Percentiles rank a stretch among this genome's conserved stretches.
phyloP scores from a whole-genome alignment of 2,113 vertebrate species.

The Phaetusa simplex region DNA sequence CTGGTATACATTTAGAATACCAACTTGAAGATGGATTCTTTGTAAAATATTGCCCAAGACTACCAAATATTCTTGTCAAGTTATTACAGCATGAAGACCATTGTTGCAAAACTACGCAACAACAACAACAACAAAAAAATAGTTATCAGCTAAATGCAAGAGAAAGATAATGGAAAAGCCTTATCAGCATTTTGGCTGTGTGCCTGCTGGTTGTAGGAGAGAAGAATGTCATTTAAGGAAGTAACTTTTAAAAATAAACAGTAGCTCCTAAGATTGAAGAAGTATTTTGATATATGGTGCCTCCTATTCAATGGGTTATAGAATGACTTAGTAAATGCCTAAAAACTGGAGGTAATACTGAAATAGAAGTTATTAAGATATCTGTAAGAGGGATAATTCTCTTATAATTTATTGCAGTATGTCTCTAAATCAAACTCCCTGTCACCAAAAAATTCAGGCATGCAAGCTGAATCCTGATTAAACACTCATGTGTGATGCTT shows the following conservation, averaged over 20 bases:
- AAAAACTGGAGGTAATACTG: background rate
- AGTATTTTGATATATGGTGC: background rate
- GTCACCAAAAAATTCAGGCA: background rate
- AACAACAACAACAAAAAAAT: background rate
- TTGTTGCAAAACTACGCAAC: background rate
- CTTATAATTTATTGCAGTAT: background rate
- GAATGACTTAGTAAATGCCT: background rate
- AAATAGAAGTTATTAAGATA: background rate
- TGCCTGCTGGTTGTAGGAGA: background rate
- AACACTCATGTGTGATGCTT: background rate
- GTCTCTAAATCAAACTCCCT: background rate
- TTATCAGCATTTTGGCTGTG: background rate
- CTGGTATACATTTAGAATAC: background rate
- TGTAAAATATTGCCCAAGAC: conserved; percentile 24
- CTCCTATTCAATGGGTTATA: background rate
- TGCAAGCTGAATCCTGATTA: background rate
- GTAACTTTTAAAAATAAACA: background rate
- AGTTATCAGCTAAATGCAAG: background rate
- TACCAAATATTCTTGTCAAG: background rate
- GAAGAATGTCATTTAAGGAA: background rate
- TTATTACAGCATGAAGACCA: conserved; percentile 1
- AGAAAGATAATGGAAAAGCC: background rate
- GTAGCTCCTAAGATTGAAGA: background rate
- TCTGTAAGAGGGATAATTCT: background rate
- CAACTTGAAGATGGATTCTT: background rate